Evolutionary conservation across 2,888 invertebrate species (phyloP), one percentile per base, ranked within the genome.

Genomic region (Pseudococcus longispinus): DNA sequence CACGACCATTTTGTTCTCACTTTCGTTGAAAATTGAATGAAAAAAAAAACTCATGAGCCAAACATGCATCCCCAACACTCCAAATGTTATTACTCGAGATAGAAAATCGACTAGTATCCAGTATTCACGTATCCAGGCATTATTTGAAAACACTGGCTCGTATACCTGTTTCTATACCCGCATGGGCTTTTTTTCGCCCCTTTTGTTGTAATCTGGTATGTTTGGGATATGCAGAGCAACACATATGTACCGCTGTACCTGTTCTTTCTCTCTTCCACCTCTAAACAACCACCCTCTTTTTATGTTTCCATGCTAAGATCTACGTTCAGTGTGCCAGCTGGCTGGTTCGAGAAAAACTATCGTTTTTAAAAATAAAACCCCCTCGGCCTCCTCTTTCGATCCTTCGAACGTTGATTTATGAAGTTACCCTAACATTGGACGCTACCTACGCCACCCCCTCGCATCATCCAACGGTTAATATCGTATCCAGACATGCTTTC

Each of bases 101-200:
- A 13, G n/a, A 80, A 32, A 80, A 80, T 80, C 37, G 20, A 80
- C 5, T 37, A 20, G 4, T 80, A 37, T 37, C 37, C 3, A 55
- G 5, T 15, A 60, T 60, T 60, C 55, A n/a, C 55, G 9, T 60
- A 8, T 23, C n/a, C 0, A 55, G 0, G 55, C n/a, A 55, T 55
- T 55, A 46, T 51, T 51, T n/a, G 51, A n/a, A 51, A 51, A 51
- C 51, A 51, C 51, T 51, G 4, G 55, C 23, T 23, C 23, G 2
- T 80, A 80, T 80, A 80, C 77, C 77, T 80, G 77, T 80, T 80
- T 80, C 29, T 80, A 42, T 80, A 42, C 77, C 37, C 77, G 37
- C 13, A 42, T 42, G n/a, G 8, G 11, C 29, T 80, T 32, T 42
- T 42, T 42, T 42, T 80, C 77, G 23, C 77, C 29, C 37, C 11